Evolutionary conservation across 2,113 vertebrate species (phyloP).

Genomic region (Heterotilapia buettikoferi): DNA sequence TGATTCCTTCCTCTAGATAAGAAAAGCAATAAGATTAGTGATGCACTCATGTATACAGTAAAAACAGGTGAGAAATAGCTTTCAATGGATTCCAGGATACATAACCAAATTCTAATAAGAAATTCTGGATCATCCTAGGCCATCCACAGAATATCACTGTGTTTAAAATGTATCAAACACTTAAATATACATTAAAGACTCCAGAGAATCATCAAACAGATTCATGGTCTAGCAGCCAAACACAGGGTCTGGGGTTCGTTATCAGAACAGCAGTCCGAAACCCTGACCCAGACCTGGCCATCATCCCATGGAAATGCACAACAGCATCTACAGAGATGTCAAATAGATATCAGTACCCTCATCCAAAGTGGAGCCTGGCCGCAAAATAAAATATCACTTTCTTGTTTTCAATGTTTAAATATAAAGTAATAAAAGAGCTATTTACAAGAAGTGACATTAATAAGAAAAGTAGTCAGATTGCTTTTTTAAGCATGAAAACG

Average conservation of each 20-base stretch:
- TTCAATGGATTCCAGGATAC: background rate
- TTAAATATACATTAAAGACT: constrained; percentile 57
- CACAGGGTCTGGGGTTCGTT: constrained; percentile 14
- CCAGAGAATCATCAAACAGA: constrained; percentile 43
- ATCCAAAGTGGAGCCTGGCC: background rate
- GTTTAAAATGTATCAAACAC: constrained; percentile 59
- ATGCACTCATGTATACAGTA: background rate
- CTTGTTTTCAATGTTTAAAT: background rate
- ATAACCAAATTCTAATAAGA: background rate
- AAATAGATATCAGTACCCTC: background rate
- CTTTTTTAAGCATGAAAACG: background rate
- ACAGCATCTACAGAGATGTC: background rate
- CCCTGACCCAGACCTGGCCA: background rate
- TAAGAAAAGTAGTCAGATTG: background rate
- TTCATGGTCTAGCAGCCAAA: constrained; percentile 20
- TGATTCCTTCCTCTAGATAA: constrained; percentile 57
- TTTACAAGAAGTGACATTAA: background rate
- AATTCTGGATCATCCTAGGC: background rate
- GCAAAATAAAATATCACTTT: background rate
- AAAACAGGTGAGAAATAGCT: background rate
- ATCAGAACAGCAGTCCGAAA: background rate
- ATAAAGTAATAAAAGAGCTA: background rate
- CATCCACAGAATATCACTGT: constrained; percentile 47
- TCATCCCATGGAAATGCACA: background rate
- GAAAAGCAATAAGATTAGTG: background rate